These are phyloP conservation scores for Cettia cetti DNA, from an alignment of 2,113 vertebrate species.

Conservation along the genomic window DNA sequence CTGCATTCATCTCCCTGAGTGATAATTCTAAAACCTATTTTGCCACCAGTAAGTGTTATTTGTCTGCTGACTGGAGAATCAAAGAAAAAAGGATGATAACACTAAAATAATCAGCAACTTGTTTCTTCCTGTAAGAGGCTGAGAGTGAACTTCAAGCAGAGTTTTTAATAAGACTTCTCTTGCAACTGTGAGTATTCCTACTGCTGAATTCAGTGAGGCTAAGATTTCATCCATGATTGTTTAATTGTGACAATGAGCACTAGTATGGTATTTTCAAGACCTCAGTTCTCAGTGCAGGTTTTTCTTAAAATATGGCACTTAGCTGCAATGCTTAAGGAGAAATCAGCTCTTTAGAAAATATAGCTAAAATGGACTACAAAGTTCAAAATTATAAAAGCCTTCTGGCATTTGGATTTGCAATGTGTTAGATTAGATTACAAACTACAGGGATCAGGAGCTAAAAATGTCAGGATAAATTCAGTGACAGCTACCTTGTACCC, in stretches of 20 bases:
- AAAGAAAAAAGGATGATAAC: not conserved
- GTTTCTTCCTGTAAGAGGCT: not conserved
- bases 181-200: not conserved
- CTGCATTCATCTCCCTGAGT: not conserved
- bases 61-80: not conserved
- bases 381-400: not conserved
- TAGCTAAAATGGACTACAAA: not conserved
- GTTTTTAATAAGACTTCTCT: not conserved
- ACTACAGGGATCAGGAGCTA: not conserved
- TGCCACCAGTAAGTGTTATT: not conserved
- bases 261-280: not conserved
- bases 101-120: not conserved
- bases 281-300: not conserved
- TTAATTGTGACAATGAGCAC: not conserved
- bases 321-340: not conserved
- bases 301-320: not conserved
- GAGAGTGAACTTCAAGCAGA: not conserved
- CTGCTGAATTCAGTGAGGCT: not conserved
- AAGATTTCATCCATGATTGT: not conserved
- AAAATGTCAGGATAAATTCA: conserved; percentile 2
- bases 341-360: not conserved
- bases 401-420: not conserved
- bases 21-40: conserved; percentile 26
- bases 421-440: not conserved
- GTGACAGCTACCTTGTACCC: not conserved